phyloP scores from a whole-genome alignment of 2,113 vertebrate species.

The Crotalus viridis region DNA sequence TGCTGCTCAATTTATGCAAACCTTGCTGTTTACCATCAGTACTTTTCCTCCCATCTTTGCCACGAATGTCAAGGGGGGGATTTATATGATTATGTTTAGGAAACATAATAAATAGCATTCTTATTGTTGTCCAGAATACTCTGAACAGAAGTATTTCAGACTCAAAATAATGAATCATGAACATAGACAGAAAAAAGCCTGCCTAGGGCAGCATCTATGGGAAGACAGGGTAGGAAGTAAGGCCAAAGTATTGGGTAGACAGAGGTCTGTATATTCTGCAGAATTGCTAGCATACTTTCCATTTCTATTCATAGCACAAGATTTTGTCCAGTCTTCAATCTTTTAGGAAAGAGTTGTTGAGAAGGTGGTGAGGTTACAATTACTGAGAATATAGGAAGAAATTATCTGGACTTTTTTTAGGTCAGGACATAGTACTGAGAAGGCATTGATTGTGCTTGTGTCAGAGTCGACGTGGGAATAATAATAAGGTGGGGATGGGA shows the following conservation, averaged over 20 bases:
- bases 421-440: not conserved
- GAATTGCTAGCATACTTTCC: not conserved
- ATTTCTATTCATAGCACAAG: not conserved
- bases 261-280: not conserved
- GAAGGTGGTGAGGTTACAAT: not conserved
- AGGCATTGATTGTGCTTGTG: not conserved
- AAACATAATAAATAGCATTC: not conserved
- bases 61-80: not conserved
- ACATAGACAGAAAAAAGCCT: not conserved
- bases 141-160: not conserved
- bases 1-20: not conserved
- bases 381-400: not conserved
- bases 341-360: not conserved
- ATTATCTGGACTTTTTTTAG: not conserved
- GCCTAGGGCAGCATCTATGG: not conserved
- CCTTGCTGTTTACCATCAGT: not conserved
- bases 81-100: not conserved
- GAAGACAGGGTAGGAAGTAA: not conserved
- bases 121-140: not conserved
- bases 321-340: not conserved
- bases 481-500: not conserved
- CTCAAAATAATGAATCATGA: not conserved
- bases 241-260: not conserved
- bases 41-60: not conserved
- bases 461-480: not conserved